Evolutionary conservation across 2,113 vertebrate genomes (phyloP).

Genomic region (human (Homo sapiens)): GRCh38 chr4:183984001-183984500

Average conservation of each 20-base stretch:
- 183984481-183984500: too few species aligned
- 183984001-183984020: not conserved
- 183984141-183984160: not conserved
- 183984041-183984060: too few species aligned
- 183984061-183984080: not conserved
- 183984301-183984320: not conserved
- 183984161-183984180: not conserved
- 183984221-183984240: not conserved
- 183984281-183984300: not conserved
- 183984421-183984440: not conserved
- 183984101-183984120: not conserved
- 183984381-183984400: slow-evolving; percentile 20
- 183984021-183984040: not conserved
- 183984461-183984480: not conserved
- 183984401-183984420: not conserved
- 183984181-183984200: fast-evolving
- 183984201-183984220: not conserved
- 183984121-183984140: not conserved
- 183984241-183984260: not conserved
- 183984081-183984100: not conserved
- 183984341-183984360: not conserved
- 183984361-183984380: not conserved
- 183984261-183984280: not conserved
- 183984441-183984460: not conserved
- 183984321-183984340: not conserved